These are phyloP conservation scores for Bryconaethiops microstoma DNA, from an alignment of 2,797 vertebrate species.

Conservation along the genomic window DNA sequence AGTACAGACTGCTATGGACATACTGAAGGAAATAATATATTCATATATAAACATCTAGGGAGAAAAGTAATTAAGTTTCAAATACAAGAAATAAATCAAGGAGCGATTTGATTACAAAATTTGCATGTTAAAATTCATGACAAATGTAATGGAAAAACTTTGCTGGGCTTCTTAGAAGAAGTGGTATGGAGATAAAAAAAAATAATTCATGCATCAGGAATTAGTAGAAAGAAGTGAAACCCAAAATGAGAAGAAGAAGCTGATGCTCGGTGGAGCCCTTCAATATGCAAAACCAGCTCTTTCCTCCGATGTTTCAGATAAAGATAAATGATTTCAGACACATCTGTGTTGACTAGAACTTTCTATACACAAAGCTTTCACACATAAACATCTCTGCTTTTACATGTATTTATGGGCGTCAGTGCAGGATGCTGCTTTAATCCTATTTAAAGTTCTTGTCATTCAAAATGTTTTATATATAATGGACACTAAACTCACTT, in stretches of 20 bases:
- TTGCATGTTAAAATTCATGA: too few species aligned
- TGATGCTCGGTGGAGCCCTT: background rate
- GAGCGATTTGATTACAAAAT: too few species aligned
- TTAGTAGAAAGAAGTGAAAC: conserved; percentile 27
- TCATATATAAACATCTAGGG: too few species aligned
- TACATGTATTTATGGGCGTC: background rate
- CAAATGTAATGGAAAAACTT: background rate
- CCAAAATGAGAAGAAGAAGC: background rate
- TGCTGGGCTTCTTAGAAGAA: background rate
- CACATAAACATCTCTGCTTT: background rate
- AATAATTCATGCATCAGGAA: background rate
- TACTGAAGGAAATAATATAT: too few species aligned
- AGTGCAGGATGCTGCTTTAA: background rate
- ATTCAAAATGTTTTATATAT: background rate
- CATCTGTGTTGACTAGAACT: background rate
- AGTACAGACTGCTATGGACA: too few species aligned
- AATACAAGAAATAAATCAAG: too few species aligned
- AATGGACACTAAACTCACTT: too few species aligned
- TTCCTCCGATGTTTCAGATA: background rate
- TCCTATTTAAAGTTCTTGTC: background rate
- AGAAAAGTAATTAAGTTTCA: too few species aligned
- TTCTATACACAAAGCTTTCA: background rate
- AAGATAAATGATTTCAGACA: background rate
- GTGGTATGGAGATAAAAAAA: background rate
- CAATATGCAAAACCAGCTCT: conserved; percentile 9